These are phyloP conservation scores for Pteromalus puparum DNA, from an alignment of 1,140 invertebrate species.

Conservation along the genomic window DNA sequence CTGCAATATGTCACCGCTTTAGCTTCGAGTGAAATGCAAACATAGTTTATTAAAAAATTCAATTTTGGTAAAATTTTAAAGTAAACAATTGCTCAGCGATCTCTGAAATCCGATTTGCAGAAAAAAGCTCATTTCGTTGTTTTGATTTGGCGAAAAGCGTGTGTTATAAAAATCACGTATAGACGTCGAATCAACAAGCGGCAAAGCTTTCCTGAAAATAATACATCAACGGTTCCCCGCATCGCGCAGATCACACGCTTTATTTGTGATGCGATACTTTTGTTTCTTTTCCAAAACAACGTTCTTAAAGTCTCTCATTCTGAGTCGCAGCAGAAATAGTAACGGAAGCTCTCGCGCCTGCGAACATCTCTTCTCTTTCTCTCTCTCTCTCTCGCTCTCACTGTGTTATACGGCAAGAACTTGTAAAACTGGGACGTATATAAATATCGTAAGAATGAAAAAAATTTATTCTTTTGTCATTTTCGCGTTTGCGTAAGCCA, in stretches of 20 bases:
- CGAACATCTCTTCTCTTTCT: too few relatives aligned
- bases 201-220: neutral
- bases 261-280: conserved; percentile 46
- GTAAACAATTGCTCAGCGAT: too few relatives aligned
- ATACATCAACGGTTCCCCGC: neutral
- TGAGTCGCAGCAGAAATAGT: conserved; percentile 49
- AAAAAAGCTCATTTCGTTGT: too few relatives aligned
- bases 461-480: conserved; percentile 33
- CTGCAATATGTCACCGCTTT: too few relatives aligned
- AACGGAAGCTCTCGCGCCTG: conserved; percentile 21
- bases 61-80: too few relatives aligned
- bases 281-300: conserved; percentile 47
- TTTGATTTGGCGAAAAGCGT: too few relatives aligned
- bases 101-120: too few relatives aligned
- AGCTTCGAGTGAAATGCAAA: too few relatives aligned
- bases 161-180: too few relatives aligned
- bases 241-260: neutral
- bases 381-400: conserved; percentile 4
- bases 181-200: neutral
- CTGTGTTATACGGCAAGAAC: conserved; percentile 19
- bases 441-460: conserved; percentile 51
- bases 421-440: conserved; percentile 49
- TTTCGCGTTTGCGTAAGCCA: neutral
- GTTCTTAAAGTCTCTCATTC: conserved; percentile 41
- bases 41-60: too few relatives aligned